Percentiles rank a stretch among this genome's conserved stretches.
Evolutionary conservation across 2,888 invertebrate species (phyloP).

Genomic region (Brenthis ino): DNA sequence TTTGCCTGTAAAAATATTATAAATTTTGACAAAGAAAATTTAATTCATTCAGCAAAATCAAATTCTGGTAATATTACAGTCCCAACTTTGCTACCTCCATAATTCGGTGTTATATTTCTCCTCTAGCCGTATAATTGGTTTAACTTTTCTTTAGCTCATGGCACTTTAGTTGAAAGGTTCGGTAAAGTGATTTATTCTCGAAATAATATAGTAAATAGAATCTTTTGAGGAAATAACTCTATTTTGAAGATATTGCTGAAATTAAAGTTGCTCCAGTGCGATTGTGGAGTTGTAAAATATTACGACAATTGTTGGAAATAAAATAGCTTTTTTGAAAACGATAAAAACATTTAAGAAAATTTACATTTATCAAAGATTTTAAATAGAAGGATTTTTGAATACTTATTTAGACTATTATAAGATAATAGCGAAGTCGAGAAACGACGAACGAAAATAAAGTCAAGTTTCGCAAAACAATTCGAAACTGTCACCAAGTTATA

Average conservation of each 20-base stretch:
- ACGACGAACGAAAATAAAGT: too few relatives aligned
- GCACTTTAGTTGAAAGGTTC: slow-evolving; percentile 64
- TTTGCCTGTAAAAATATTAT: not conserved
- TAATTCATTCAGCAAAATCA: slow-evolving; percentile 27
- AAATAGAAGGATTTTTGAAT: too few relatives aligned
- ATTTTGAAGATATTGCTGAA: not conserved
- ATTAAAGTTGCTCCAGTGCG: not conserved
- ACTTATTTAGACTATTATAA: too few relatives aligned
- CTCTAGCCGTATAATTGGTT: slow-evolving; percentile 57
- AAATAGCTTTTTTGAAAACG: too few relatives aligned
- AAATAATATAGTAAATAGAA: slow-evolving; percentile 50
- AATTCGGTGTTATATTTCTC: slow-evolving; percentile 45
- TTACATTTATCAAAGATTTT: too few relatives aligned
- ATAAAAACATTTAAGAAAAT: too few relatives aligned
- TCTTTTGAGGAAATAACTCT: slow-evolving; percentile 39
- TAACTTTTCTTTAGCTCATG: slow-evolving; percentile 56
- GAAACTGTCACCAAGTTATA: too few relatives aligned
- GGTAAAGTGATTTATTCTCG: slow-evolving; percentile 59
- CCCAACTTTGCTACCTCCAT: slow-evolving; percentile 40
- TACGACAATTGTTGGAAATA: too few relatives aligned
- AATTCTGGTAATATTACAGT: slow-evolving; percentile 35
- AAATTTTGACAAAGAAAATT: slow-evolving; percentile 13
- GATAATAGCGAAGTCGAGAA: too few relatives aligned
- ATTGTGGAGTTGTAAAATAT: not conserved
- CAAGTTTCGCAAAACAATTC: too few relatives aligned